Base-by-base conservation (phyloP, 2,797 vertebrate species). In the Gallinago solitaria region DNA sequence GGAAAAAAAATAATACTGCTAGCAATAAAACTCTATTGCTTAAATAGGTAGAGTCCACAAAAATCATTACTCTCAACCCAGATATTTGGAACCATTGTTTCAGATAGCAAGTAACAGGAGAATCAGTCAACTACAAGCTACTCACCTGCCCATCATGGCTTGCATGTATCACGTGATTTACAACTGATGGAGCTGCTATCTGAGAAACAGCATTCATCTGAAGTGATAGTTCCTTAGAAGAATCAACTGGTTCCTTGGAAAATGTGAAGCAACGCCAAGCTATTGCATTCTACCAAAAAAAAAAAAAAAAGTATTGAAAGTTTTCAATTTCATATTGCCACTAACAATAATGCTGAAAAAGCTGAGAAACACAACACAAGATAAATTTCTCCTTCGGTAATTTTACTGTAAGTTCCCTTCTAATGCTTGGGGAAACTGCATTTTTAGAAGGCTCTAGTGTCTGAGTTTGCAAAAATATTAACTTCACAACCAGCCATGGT, bases 241-340 rank as follows among this genome's bases (percentile, higher is more conserved):
- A 48, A 61, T 94, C 89, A 89, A 98, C 69, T 11, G 98, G 98
- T 25, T 99, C 98, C 96, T 98, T 99, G 64, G 99, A 99, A 96
- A 99, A 98, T 3, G 98, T 98, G 95, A 99, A 99, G 97, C 99
- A 99, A 92, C 98, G 98, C 99, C 99, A 99, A 32, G 99, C 98
- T 71, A 98, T 93, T 19, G 99, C 99, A 71, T 99, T 99, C 99
- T 99, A 96, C 24, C 43, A 45, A 87, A 68, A 78, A 90, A 85
- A 95, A 78, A 78, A 89, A 85, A 95, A 3, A 24, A 21, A 64
- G 21, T 6, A 79, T 68, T 67, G 27, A 5, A 64, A 73, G 24
- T 8, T 63, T 67, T 76, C 67, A 59, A 83, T 51, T n/a, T n/a
- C 57, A 43, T 53, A 23, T 2, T 32, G 23, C 50, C 54, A 67